Evolutionary conservation across 2,797 vertebrate genomes (phyloP).

Genomic region (Parambassis ranga): DNA sequence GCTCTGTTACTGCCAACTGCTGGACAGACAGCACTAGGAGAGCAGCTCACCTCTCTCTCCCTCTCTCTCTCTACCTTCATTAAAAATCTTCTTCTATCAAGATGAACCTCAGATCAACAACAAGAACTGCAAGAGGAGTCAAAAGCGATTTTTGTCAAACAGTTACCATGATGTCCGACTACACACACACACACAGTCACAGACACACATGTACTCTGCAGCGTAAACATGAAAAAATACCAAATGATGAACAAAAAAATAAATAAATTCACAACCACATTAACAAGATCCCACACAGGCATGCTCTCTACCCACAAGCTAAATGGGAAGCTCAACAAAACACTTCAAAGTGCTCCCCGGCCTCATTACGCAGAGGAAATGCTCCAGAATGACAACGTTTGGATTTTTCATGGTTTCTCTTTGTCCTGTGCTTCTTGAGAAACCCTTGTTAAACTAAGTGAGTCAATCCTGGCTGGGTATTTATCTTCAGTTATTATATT

Average conservation of each 20-base stretch:
- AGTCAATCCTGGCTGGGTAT: constrained; percentile 36
- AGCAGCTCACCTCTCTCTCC: constrained; percentile 48
- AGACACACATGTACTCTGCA: constrained; percentile 27
- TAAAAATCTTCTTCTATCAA: constrained; percentile 75
- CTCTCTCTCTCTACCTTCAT: constrained; percentile 73
- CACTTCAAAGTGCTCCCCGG: constrained; percentile 64
- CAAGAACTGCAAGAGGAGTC: not conserved
- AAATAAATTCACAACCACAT: constrained; percentile 54
- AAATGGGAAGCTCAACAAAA: constrained; percentile 54
- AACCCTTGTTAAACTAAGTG: constrained; percentile 62
- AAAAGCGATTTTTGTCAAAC: constrained; percentile 8
- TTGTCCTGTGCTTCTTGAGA: constrained; percentile 61
- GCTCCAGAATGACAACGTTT: constrained; percentile 65
- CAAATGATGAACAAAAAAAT: constrained; percentile 40
- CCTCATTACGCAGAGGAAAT: constrained; percentile 59
- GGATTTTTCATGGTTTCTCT: constrained; percentile 62
- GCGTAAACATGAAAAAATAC: constrained; percentile 46
- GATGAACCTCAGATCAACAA: constrained; percentile 39
- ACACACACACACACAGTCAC: not conserved
- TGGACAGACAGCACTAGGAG: constrained; percentile 82
- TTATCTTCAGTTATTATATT: constrained; percentile 20
- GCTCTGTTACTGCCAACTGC: constrained; percentile 86
- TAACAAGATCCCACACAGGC: constrained; percentile 54
- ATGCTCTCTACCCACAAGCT: constrained; percentile 47
- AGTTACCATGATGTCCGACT: not conserved